phyloP scores from a whole-genome alignment of 2,113 vertebrate genomes.

The Prolemur simus region DNA sequence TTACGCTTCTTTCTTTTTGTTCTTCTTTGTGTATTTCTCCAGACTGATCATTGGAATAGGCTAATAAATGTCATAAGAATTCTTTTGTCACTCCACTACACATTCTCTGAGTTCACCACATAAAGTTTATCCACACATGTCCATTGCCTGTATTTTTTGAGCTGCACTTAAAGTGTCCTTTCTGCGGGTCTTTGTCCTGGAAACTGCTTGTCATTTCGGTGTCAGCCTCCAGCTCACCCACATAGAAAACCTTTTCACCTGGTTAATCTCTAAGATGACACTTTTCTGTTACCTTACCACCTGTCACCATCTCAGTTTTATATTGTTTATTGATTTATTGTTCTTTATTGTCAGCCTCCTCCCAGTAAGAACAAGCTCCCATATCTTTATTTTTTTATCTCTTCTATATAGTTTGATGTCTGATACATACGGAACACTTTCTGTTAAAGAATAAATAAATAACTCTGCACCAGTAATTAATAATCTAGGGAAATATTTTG shows the following conservation, averaged over 20 bases:
- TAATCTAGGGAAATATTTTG: neutral
- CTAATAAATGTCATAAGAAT: neutral
- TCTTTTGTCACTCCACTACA: accelerated
- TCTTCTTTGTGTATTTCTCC: neutral
- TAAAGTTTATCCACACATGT: neutral
- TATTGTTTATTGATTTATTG: neutral
- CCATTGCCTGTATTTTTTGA: too few relatives aligned
- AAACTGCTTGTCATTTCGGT: neutral
- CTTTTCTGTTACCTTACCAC: neutral
- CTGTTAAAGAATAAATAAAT: neutral
- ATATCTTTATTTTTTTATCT: neutral
- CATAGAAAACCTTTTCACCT: too few relatives aligned
- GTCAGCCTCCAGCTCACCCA: neutral
- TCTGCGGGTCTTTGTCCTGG: neutral
- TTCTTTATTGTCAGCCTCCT: neutral
- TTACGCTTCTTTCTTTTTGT: too few relatives aligned
- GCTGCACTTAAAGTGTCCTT: neutral
- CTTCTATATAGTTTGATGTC: too few relatives aligned
- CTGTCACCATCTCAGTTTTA: neutral
- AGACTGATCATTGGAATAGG: neutral
- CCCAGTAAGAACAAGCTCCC: neutral
- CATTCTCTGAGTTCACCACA: neutral
- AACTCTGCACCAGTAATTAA: neutral
- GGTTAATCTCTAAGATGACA: neutral
- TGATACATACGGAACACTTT: neutral